Conservation (phyloP, 2,888 invertebrate species). For the Furcula furcula region DNA sequence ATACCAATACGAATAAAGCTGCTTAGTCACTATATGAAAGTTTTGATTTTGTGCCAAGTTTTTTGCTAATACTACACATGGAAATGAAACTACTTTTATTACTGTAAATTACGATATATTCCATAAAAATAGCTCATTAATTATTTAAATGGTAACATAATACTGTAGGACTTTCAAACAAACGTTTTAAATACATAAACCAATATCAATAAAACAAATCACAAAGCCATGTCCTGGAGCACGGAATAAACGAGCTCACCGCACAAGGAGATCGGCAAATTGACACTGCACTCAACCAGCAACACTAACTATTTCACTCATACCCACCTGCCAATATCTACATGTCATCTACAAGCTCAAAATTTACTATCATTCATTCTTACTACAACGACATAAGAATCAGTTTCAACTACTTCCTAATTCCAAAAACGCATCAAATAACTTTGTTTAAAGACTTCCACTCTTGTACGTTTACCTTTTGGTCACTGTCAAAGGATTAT, state of each 20-base stretch:
- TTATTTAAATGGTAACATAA: too few species aligned
- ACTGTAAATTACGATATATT: too few species aligned
- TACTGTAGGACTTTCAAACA: slow-evolving; percentile 8
- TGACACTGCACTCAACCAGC: slow-evolving; percentile 72
- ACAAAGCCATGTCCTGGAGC: slow-evolving; percentile 49
- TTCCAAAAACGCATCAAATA: slow-evolving; percentile 21
- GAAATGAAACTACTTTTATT: too few species aligned
- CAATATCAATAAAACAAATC: slow-evolving; percentile 61
- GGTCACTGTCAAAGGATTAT: slow-evolving; percentile 50
- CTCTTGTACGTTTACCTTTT: slow-evolving; percentile 45
- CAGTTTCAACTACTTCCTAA: slow-evolving; percentile 6
- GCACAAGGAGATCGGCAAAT: slow-evolving; percentile 70
- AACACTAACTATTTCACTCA: slow-evolving; percentile 72
- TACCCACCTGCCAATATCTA: slow-evolving; percentile 37
- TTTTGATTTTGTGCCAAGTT: too few species aligned
- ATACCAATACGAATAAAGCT: too few species aligned
- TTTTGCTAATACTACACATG: too few species aligned
- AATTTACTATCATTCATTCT: slow-evolving; percentile 14
- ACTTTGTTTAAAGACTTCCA: slow-evolving; percentile 45
- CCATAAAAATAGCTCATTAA: too few species aligned
- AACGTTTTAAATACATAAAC: slow-evolving; percentile 18
- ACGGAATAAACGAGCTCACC: slow-evolving; percentile 63
- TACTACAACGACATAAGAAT: slow-evolving; percentile 22
- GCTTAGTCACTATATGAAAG: too few species aligned
- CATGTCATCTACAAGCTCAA: slow-evolving; percentile 11